These are phyloP conservation scores for Polyommatus iphigenia DNA, from an alignment of 2,888 invertebrate species.

Conservation along the genomic window DNA sequence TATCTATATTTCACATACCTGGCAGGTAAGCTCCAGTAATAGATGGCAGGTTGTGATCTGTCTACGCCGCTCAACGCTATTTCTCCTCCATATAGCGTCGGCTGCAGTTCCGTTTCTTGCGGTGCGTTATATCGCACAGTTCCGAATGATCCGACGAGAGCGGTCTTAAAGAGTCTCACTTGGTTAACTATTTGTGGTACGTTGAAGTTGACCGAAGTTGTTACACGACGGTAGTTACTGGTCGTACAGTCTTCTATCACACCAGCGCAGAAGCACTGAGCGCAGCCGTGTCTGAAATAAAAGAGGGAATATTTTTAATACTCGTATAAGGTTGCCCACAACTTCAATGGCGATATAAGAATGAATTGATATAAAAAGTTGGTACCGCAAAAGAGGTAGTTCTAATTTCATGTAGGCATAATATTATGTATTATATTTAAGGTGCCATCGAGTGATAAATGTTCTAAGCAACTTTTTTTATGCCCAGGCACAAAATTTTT, in stretches of 20 bases:
- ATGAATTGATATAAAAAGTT: too few relatives aligned
- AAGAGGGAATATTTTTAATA: neutral
- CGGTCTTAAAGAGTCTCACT: slow-evolving; percentile 61
- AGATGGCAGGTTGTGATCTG: slow-evolving; percentile 81
- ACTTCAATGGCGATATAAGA: neutral
- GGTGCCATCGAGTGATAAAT: too few relatives aligned
- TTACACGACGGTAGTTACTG: slow-evolving; percentile 86
- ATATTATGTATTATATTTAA: too few relatives aligned
- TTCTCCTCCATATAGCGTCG: slow-evolving; percentile 80
- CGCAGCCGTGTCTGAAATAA: slow-evolving; percentile 87
- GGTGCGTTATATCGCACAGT: slow-evolving; percentile 60
- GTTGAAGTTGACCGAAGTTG: slow-evolving; percentile 61
- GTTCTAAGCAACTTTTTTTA: too few relatives aligned
- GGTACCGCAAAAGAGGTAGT: too few relatives aligned
- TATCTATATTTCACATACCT: slow-evolving; percentile 53
- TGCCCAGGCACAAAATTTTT: neutral
- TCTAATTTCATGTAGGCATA: too few relatives aligned
- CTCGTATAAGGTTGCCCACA: neutral
- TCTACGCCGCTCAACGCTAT: slow-evolving; percentile 82
- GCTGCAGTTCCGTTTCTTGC: slow-evolving; percentile 52
- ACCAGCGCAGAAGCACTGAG: slow-evolving; percentile 97
- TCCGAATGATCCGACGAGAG: slow-evolving; percentile 49
- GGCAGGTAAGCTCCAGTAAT: slow-evolving; percentile 92
- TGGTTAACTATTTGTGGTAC: slow-evolving; percentile 61
- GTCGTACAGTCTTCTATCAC: slow-evolving; percentile 90